These are phyloP conservation scores for Luperina nickerlii DNA, from an alignment of 2,888 invertebrate species.

Conservation along the genomic window DNA sequence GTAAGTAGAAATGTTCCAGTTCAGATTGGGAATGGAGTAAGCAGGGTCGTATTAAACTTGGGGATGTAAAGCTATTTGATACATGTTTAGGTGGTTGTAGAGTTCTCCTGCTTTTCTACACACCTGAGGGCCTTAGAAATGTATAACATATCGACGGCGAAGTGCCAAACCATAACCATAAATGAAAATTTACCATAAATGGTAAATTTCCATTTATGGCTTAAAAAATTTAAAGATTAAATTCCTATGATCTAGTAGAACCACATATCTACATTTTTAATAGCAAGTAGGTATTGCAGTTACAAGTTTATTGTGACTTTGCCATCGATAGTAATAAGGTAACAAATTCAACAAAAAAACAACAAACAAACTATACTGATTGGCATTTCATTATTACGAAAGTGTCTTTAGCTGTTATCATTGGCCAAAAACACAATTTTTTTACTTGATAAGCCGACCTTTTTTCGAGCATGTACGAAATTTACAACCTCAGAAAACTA, in stretches of 20 bases:
- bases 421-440: no score
- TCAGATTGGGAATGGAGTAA: neutral
- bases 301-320: no score
- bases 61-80: neutral
- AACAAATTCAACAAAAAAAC: neutral
- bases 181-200: no score
- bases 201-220: neutral
- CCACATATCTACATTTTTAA: neutral
- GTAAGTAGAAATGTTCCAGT: no score
- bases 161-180: no score
- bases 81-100: neutral
- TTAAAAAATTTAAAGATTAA: neutral
- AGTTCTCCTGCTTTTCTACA: neutral
- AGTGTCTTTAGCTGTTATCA: no score
- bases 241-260: neutral
- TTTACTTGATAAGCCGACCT: no score
- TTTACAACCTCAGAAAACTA: neutral
- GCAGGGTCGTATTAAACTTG: neutral
- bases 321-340: neutral
- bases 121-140: neutral
- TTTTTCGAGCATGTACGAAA: neutral
- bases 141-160: no score
- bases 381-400: neutral
- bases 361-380: no score
- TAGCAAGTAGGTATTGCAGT: neutral